phyloP scores from a whole-genome alignment of 92 coral and sea anemone species.

The Zoanthus gigantus region DNA sequence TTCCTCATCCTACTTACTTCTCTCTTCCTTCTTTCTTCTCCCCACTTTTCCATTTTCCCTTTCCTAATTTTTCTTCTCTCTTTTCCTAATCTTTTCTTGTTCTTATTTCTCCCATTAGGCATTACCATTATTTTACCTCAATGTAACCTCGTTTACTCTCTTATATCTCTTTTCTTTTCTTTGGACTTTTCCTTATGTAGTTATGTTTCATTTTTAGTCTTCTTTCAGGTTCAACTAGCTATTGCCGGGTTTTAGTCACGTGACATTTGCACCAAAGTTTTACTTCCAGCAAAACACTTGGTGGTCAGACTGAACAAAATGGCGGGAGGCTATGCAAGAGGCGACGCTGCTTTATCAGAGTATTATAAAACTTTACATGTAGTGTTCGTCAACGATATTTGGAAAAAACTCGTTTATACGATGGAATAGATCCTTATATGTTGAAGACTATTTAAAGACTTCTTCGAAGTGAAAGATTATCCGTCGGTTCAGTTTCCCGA shows the following conservation, averaged over 20 bases:
- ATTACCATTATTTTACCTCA: background rate
- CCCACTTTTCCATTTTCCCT: background rate
- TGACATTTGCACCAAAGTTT: background rate
- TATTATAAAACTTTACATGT: background rate
- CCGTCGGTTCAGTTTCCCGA: slow-evolving; percentile 43
- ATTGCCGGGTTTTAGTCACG: background rate
- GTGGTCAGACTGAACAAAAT: background rate
- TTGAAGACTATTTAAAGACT: slow-evolving; percentile 27
- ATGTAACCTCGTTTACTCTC: background rate
- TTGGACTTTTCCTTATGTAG: background rate
- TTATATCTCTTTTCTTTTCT: background rate
- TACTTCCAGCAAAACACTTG: too few species aligned
- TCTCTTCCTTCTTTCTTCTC: too few species aligned
- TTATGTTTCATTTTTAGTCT: background rate
- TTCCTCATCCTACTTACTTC: too few species aligned
- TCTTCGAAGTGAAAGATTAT: slow-evolving; percentile 13
- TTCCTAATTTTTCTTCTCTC: background rate
- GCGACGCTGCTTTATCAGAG: background rate
- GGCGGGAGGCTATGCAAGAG: background rate
- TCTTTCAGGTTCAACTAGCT: too few species aligned
- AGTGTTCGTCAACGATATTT: slow-evolving; percentile 29
- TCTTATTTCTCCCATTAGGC: background rate
- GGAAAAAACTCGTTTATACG: slow-evolving; percentile 9
- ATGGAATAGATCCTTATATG: slow-evolving; percentile 41
- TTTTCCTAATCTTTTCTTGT: background rate